Conservation (phyloP, 2,113 vertebrate species). For the Pipa parva region DNA sequence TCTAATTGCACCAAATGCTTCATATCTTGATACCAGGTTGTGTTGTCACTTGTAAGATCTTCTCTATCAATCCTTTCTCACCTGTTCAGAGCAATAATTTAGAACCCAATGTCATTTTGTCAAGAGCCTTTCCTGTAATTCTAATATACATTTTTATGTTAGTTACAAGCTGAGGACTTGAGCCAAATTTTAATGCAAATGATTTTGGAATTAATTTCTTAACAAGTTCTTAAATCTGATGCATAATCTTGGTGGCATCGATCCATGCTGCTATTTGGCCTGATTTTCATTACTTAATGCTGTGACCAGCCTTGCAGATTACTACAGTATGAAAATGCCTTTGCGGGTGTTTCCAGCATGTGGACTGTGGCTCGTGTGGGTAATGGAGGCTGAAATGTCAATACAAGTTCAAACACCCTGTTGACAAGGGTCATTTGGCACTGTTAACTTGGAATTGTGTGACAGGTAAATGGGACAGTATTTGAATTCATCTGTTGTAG, state of each 20-base stretch:
- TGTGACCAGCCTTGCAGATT: slow-evolving; percentile 21
- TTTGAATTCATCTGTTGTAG: no score
- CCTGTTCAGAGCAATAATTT: background rate
- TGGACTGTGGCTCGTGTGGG: no score
- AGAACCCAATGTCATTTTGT: background rate
- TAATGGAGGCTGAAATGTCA: no score
- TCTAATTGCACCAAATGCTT: background rate
- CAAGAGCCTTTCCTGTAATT: background rate
- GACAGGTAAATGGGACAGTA: no score
- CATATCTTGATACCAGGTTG: background rate
- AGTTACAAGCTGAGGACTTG: slow-evolving; percentile 9
- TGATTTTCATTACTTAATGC: slow-evolving; percentile 21
- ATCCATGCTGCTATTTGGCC: slow-evolving; percentile 30
- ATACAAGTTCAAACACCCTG: no score
- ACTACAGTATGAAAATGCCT: slow-evolving; percentile 2
- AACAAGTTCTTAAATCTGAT: slow-evolving; percentile 39
- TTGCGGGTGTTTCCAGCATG: slow-evolving; percentile 18
- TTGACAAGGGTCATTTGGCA: no score
- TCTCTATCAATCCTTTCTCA: background rate
- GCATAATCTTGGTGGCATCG: slow-evolving; percentile 34
- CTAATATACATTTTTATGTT: slow-evolving; percentile 10
- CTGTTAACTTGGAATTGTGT: no score
- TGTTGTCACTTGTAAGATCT: background rate
- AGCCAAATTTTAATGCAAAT: slow-evolving; percentile 37
- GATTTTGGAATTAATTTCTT: slow-evolving; percentile 35